Conservation (phyloP, 64 coral and sea anemone genomes). For the Acropora yongei region DNA sequence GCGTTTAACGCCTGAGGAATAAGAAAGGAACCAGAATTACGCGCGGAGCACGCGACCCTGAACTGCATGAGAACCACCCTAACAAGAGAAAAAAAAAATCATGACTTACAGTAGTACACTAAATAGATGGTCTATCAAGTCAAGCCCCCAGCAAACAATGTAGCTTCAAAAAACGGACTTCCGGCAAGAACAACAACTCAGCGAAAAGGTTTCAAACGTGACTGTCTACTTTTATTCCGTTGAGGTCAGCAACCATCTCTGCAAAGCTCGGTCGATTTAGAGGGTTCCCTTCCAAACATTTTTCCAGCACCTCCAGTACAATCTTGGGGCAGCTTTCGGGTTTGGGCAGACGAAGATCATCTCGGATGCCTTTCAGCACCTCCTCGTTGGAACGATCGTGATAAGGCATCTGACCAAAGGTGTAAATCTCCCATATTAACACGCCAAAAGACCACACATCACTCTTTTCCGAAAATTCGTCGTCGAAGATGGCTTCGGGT, state of each 20-base stretch:
- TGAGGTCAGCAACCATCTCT: slow-evolving; percentile 75
- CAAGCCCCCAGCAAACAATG: neutral
- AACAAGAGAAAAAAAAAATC: neutral
- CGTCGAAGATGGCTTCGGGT: slow-evolving; percentile 92
- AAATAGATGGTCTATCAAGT: neutral
- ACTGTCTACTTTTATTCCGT: slow-evolving; percentile 72
- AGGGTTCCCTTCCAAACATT: slow-evolving; percentile 87
- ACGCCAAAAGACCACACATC: slow-evolving; percentile 97
- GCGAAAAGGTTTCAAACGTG: slow-evolving; percentile 56
- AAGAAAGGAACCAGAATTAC: too few species aligned
- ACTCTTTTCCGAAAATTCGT: slow-evolving; percentile 89
- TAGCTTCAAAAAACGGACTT: slow-evolving; percentile 8
- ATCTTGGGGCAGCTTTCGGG: slow-evolving; percentile 91
- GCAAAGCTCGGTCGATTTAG: slow-evolving; percentile 66
- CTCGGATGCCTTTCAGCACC: slow-evolving; percentile 85
- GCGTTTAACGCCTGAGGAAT: too few species aligned
- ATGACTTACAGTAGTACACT: neutral
- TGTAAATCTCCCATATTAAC: slow-evolving; percentile 95
- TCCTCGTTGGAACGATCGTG: slow-evolving; percentile 85
- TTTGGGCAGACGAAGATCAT: slow-evolving; percentile 91
- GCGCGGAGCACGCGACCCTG: too few species aligned
- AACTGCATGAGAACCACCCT: neutral
- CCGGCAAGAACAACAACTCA: neutral
- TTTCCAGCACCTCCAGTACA: slow-evolving; percentile 77
- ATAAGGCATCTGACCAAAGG: slow-evolving; percentile 80